phyloP scores from a whole-genome alignment of 2,797 vertebrate genomes.

The Macropus fuliginosus region DNA sequence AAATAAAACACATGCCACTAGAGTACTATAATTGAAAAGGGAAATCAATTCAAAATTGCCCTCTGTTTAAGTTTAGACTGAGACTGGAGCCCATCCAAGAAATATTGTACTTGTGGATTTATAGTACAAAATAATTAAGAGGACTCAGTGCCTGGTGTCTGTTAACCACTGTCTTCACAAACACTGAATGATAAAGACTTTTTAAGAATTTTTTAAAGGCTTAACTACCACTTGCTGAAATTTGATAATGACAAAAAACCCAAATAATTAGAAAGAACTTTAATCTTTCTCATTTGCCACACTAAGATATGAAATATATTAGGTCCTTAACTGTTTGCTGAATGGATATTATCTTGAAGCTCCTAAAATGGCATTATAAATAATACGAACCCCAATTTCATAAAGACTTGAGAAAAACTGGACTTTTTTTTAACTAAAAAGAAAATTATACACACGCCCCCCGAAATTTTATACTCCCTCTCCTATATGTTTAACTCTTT shows the following conservation, averaged over 20 bases:
- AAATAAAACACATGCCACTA: conserved; percentile 21
- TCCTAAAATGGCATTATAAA: neutral
- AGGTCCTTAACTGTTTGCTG: neutral
- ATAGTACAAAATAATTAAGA: neutral
- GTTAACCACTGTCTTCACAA: neutral
- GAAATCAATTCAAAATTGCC: neutral
- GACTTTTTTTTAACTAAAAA: neutral
- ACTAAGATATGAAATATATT: neutral
- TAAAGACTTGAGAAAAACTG: neutral
- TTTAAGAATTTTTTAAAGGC: neutral
- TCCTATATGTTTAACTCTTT: neutral
- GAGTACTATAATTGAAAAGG: conserved; percentile 10
- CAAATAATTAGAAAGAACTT: neutral
- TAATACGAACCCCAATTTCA: neutral
- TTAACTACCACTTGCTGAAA: neutral
- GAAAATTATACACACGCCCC: neutral
- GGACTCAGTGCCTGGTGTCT: neutral
- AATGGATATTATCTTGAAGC: neutral
- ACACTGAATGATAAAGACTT: neutral
- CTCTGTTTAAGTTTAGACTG: neutral
- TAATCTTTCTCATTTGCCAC: neutral
- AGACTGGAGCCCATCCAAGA: neutral
- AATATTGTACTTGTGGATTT: neutral
- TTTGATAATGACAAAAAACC: neutral
- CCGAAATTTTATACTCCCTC: neutral